Base-by-base conservation (phyloP, 2,797 vertebrate species). In the Podarcis siculus region DNA sequence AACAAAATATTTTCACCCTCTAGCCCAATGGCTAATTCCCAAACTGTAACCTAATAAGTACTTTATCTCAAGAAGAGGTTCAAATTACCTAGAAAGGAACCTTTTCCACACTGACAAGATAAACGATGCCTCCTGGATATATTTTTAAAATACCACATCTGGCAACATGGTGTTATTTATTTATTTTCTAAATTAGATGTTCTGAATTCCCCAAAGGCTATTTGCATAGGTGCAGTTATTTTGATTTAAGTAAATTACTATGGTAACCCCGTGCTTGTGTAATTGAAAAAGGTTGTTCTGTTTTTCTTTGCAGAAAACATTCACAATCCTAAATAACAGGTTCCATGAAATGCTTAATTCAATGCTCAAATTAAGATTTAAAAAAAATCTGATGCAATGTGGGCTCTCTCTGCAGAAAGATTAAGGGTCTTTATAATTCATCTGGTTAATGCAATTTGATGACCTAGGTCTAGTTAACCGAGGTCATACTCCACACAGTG, bases 51-150 rank as follows among this genome's bases (percentile, higher is more conserved):
- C 42, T 86, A 35, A 67, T 77, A 55, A 71, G 79, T 15, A 85
- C 15, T 15, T 84, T 81, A 39, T 88, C 77, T 90, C 25, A 84
- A 86, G 81, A 27, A 89, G 85, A 82, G 79, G 0, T 1, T 19
- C 77, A 32, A 55, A 19, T 80, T 83, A 58, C 3, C 3, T 0
- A 72, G 35, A 3, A 81, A 88, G 85, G 84, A 80, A 19, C 0
- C 19, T 89, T 55, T 88, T 90, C 82, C 82, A 0, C 0, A 23
- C 9, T 25, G 10, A 83, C 69, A 91, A 84, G 84, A 93, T 12
- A 88, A 87, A 89, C 5, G n/a, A 58, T 93, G 67, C 45, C 67
- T 93, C 73, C 66, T 89, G 85, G 69, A 79, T 66, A 69, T 17
- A 1, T 79, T 77, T 45, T 37, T 85, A 49, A 42, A 81, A 86